phyloP scores from a whole-genome alignment of 2,888 invertebrate genomes.

The Argyra leucocephala region DNA sequence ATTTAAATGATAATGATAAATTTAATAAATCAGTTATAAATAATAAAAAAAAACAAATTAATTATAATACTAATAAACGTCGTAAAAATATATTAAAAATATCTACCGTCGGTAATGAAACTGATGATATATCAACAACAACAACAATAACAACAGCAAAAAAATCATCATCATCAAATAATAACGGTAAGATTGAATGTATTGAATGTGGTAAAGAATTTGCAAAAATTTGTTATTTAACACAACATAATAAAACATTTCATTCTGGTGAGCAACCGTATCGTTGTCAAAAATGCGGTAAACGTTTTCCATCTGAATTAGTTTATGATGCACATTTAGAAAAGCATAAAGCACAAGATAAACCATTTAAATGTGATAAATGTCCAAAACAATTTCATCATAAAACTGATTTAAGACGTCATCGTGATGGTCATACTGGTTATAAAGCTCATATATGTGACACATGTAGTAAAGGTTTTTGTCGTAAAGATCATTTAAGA shows the following conservation, averaged over 20 bases:
- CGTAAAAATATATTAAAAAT: not conserved
- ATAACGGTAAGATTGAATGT: conserved; percentile 51
- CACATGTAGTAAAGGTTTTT: conserved; percentile 77
- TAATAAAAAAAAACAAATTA: not conserved
- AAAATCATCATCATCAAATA: conserved; percentile 23
- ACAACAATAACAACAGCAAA: conserved; percentile 18
- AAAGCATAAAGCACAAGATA: conserved; percentile 66
- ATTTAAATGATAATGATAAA: not conserved
- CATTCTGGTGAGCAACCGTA: conserved; percentile 79
- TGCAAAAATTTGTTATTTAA: conserved; percentile 77
- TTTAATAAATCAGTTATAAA: not conserved
- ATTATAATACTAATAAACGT: not conserved
- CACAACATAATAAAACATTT: conserved; percentile 83
- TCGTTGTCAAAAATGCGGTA: conserved; percentile 77
- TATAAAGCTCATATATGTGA: conserved; percentile 73
- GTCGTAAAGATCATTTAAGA: conserved; percentile 83
- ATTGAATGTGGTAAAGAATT: conserved; percentile 75
- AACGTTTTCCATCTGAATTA: conserved; percentile 64
- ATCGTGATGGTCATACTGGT: conserved; percentile 79
- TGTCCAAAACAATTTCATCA: conserved; percentile 86
- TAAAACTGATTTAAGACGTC: conserved; percentile 78
- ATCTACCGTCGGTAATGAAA: not conserved
- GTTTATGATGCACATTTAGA: conserved; percentile 63
- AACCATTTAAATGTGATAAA: conserved; percentile 74
- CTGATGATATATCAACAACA: not conserved